Conservation (phyloP, 1,140 invertebrate genomes). For the Parasteatoda tepidariorum region DNA sequence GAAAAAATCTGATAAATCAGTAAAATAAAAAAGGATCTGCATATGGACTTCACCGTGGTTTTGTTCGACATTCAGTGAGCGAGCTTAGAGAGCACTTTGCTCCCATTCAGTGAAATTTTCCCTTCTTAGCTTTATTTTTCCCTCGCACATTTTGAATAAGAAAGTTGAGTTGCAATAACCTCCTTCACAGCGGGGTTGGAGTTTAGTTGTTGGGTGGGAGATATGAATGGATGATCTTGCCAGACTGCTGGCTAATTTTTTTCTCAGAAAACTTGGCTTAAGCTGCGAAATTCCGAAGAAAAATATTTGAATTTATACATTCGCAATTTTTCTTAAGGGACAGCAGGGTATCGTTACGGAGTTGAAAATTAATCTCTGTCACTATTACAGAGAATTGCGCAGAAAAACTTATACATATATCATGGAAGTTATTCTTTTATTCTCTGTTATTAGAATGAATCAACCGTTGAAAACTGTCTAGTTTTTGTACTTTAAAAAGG, state of each 20-base stretch:
- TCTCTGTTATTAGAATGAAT: too few relatives aligned
- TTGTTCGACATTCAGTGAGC: constrained; percentile 23
- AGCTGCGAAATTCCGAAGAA: neutral
- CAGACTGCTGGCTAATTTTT: constrained; percentile 3
- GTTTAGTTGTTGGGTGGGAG: neutral
- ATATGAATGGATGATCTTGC: constrained; percentile 27
- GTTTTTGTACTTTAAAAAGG: too few relatives aligned
- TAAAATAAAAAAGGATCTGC: constrained; percentile 37
- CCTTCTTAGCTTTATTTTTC: constrained; percentile 28
- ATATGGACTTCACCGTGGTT: constrained; percentile 48
- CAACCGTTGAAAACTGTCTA: too few relatives aligned
- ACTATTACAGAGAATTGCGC: neutral
- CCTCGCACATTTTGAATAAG: neutral
- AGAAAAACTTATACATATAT: neutral
- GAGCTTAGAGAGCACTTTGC: constrained; percentile 37
- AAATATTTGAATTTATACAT: neutral
- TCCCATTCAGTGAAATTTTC: constrained; percentile 21
- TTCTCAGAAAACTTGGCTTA: neutral
- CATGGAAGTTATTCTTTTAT: too few relatives aligned
- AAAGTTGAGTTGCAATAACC: neutral
- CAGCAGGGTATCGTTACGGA: too few relatives aligned
- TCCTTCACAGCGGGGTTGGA: neutral
- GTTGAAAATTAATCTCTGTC: too few relatives aligned
- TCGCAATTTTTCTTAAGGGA: neutral
- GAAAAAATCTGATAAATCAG: constrained; percentile 42